Evolutionary conservation across 2,113 vertebrate genomes (phyloP).

Genomic region (Sphaerodactylus townsendi): DNA sequence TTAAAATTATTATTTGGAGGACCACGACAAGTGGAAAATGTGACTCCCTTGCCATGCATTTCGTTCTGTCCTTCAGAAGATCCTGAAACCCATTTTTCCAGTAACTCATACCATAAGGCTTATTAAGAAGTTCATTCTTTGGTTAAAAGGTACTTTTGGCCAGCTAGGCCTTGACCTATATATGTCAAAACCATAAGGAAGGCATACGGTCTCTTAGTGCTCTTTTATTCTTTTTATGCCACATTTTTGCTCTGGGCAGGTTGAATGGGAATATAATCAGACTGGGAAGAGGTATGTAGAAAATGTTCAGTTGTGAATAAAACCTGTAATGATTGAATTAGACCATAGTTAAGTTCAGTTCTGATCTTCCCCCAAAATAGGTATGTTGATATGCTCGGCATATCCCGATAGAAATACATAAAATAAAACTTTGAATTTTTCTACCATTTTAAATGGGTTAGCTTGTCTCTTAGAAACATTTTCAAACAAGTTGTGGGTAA

Average conservation of each 20-base stretch:
- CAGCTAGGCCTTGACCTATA: background rate
- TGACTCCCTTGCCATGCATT: background rate
- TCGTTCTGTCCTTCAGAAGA: background rate
- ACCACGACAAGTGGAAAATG: background rate
- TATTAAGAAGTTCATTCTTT: conserved; percentile 9
- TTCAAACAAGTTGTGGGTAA: background rate
- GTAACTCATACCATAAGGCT: background rate
- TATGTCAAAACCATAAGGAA: background rate
- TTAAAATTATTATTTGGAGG: background rate
- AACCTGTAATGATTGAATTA: background rate
- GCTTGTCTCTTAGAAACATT: background rate
- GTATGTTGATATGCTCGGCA: background rate
- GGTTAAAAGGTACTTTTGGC: rapidly evolving
- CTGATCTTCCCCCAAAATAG: background rate
- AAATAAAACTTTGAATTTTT: background rate
- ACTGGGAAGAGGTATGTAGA: background rate
- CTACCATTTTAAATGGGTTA: background rate
- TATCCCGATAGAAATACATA: background rate
- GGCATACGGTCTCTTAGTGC: rapidly evolving
- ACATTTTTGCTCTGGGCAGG: background rate
- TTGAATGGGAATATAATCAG: background rate
- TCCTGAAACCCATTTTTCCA: rapidly evolving
- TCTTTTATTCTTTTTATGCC: background rate
- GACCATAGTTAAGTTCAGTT: background rate
- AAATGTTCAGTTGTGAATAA: background rate